A percentile compares a stretch with the other conserved stretches of the same genome.
Evolutionary conservation across 2,888 invertebrate species (phyloP).

Genomic region (Clostera curtula): DNA sequence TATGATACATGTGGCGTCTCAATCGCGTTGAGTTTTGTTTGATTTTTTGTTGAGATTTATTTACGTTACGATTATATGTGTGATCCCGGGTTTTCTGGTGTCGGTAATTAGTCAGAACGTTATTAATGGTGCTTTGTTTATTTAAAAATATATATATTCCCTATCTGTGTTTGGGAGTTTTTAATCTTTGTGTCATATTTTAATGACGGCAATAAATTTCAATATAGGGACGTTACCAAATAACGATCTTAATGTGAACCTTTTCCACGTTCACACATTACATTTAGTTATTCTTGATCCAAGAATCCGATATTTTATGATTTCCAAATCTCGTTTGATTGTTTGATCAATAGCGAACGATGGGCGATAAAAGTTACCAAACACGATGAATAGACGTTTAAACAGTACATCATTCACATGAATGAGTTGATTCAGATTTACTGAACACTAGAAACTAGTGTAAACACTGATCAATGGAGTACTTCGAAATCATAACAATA

Average conservation of each 20-base stretch:
- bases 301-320: no score
- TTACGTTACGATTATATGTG: constrained; percentile 37
- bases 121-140: constrained; percentile 37
- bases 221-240: no score
- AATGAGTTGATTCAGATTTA: not conserved
- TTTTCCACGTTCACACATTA: no score
- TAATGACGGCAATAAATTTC: constrained; percentile 19
- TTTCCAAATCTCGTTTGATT: not conserved
- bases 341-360: constrained; percentile 2
- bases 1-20: constrained; percentile 65
- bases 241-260: no score
- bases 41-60: constrained; percentile 42
- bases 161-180: constrained; percentile 14
- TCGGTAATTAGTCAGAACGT: constrained; percentile 37
- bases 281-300: no score
- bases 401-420: not conserved
- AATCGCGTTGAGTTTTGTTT: constrained; percentile 37
- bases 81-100: constrained; percentile 31
- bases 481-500: constrained; percentile 1
- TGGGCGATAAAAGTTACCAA: not conserved
- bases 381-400: not conserved
- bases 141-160: constrained; percentile 19
- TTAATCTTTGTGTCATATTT: constrained; percentile 19
- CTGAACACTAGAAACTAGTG: not conserved
- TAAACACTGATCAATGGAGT: not conserved